A percentile compares a stretch with the other conserved stretches of the same genome.
phyloP scores from a whole-genome alignment of 2,888 invertebrate species.

The Parnassius mnemosyne region DNA sequence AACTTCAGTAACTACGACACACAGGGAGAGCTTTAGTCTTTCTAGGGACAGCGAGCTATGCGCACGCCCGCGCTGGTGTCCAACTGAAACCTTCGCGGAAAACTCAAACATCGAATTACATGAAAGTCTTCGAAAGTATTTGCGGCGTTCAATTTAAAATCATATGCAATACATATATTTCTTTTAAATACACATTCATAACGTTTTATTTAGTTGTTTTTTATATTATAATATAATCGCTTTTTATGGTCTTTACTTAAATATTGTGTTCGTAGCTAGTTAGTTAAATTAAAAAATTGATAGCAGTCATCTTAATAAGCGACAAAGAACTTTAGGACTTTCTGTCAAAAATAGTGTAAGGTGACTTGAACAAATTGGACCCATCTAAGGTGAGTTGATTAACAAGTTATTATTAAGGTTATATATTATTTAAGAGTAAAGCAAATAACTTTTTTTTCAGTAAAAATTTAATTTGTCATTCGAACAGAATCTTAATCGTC shows the following conservation, averaged over 20 bases:
- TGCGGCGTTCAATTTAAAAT: background rate
- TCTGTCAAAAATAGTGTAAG: background rate
- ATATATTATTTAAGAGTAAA: too few species aligned
- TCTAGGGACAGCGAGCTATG: slow-evolving; percentile 18
- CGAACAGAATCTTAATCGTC: too few species aligned
- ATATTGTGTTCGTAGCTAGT: too few species aligned
- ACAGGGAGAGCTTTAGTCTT: slow-evolving; percentile 23
- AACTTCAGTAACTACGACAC: background rate
- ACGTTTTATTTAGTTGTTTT: background rate
- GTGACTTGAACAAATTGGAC: background rate
- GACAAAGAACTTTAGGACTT: too few species aligned
- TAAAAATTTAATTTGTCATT: too few species aligned
- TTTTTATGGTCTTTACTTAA: too few species aligned
- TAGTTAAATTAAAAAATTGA: too few species aligned
- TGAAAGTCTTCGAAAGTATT: slow-evolving; percentile 5
- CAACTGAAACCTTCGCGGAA: slow-evolving; percentile 12
- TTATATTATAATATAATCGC: too few species aligned
- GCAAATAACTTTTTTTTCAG: too few species aligned
- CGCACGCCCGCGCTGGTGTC: slow-evolving; percentile 21
- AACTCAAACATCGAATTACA: slow-evolving; percentile 11
- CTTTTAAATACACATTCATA: background rate
- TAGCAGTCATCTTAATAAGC: too few species aligned
- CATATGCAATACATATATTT: background rate
- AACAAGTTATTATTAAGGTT: background rate
- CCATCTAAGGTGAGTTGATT: slow-evolving; percentile 8